Evolutionary conservation across 2,888 invertebrate species (phyloP).

Genomic region (Byasa hedistus): DNA sequence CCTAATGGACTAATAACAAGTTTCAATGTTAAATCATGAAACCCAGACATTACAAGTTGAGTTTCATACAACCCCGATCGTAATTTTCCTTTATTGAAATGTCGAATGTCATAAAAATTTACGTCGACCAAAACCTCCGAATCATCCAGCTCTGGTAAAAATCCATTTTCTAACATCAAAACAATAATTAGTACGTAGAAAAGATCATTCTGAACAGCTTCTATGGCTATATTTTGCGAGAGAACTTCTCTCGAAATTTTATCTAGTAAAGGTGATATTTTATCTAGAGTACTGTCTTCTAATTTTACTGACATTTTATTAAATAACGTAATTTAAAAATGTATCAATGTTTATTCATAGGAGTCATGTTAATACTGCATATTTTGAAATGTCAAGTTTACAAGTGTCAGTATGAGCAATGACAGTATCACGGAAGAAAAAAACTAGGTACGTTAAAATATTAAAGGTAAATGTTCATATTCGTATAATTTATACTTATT

Average conservation of each 20-base stretch:
- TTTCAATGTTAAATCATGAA: constrained; percentile 51
- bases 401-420: background rate
- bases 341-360: background rate
- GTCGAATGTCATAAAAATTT: constrained; percentile 41
- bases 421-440: too few relatives aligned
- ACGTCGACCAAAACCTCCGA: constrained; percentile 39
- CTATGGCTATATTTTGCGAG: constrained; percentile 43
- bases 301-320: constrained; percentile 47
- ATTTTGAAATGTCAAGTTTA: background rate
- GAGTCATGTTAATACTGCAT: background rate
- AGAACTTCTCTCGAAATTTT: constrained; percentile 49
- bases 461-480: too few relatives aligned
- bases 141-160: constrained; percentile 47
- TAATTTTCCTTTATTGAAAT: constrained; percentile 49
- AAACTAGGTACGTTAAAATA: too few relatives aligned
- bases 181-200: constrained; percentile 59
- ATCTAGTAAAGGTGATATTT: constrained; percentile 50
- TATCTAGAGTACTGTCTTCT: constrained; percentile 63
- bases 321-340: background rate
- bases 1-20: constrained; percentile 62
- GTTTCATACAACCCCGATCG: constrained; percentile 53
- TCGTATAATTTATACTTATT: too few relatives aligned
- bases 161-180: constrained; percentile 66
- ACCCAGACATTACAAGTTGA: constrained; percentile 52
- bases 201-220: constrained; percentile 60